A percentile compares a stretch with the other conserved stretches of the same genome.
phyloP scores from a whole-genome alignment of 2,113 vertebrate genomes.

The rabbit (Oryctolagus cuniculus) region DNA sequence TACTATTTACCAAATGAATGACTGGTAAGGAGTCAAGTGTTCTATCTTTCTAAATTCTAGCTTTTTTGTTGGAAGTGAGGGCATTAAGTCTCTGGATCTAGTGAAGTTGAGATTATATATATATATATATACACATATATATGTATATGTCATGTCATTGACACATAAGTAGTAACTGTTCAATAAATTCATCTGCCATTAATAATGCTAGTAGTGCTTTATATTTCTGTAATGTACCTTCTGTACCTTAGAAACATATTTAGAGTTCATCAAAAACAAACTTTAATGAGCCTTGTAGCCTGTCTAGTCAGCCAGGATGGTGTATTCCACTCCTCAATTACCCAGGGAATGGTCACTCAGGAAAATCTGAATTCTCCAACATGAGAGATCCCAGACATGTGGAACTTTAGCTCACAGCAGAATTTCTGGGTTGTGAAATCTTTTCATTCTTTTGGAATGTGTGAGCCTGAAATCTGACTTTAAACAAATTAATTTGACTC shows the following conservation, averaged over 20 bases:
- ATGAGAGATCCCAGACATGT: neutral
- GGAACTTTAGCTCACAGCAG: neutral
- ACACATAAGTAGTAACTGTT: neutral
- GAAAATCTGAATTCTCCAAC: neutral
- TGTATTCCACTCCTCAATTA: neutral
- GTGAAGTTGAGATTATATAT: neutral
- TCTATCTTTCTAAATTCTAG: neutral
- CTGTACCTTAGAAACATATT: neutral
- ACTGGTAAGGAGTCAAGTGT: neutral
- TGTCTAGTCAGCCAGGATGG: neutral
- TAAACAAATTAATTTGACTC: neutral
- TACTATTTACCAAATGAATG: neutral
- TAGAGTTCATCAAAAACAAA: neutral
- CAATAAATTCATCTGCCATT: neutral
- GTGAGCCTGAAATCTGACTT: neutral
- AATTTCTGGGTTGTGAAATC: neutral
- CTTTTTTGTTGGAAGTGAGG: neutral
- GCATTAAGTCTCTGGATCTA: neutral
- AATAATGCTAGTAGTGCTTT: neutral
- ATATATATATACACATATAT: too few species aligned
- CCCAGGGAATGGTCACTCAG: neutral
- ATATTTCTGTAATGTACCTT: neutral
- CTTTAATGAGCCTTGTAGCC: neutral
- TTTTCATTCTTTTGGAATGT: neutral
- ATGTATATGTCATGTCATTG: too few species aligned